Evolutionary conservation across 1,140 invertebrate genomes (phyloP), one percentile per base, ranked within the genome.

Genomic region (Potamilus streckersoni): DNA sequence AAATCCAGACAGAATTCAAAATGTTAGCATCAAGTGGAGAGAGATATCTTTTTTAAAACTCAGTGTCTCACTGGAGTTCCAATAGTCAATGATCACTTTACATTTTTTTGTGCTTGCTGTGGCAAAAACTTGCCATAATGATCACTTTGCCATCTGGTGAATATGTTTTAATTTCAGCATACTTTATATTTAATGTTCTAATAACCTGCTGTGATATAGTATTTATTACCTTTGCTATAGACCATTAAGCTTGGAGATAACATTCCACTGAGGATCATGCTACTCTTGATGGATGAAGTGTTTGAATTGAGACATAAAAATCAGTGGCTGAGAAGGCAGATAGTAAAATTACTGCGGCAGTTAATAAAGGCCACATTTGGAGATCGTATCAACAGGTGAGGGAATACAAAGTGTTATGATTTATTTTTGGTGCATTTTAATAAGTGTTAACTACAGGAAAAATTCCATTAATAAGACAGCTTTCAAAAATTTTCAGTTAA

Each of bases 251-350:
- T 78, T 65, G 87, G 82, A 83, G 95, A 96, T 83, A 96, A 96
- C 89, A 96, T 97, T 90, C 96, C 96, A 19, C 88, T 97, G 69
- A 91, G 95, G 80, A 96, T 97, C 80, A 93, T 97, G 89, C 88
- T 97, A 58, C 89, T 97, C 4, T 88, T 97, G 63, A 94, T 97
- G 92, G 95, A 97, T 87, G 96, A 97, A 92, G 94, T 97, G 6
- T 97, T 97, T 91, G 96, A 97, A 88, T 89, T 97, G 63, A 94
- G 95, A 90, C 93, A 93, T 62, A 92, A 95, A 82, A 96, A 96
- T 90, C 95, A 96, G 82, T 98, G 96, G 96, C 91, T 97, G 27
- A 89, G 96, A 66, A 90, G 95, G 71, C 91, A 95, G 71, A 94
- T 97, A 82, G 93, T 96, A 5, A 93, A 94, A 1, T 89, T 97